Evolutionary conservation across 2,113 vertebrate species (phyloP), one percentile per base, ranked within the genome.

Genomic region (Tetraodon nigroviridis): DNA sequence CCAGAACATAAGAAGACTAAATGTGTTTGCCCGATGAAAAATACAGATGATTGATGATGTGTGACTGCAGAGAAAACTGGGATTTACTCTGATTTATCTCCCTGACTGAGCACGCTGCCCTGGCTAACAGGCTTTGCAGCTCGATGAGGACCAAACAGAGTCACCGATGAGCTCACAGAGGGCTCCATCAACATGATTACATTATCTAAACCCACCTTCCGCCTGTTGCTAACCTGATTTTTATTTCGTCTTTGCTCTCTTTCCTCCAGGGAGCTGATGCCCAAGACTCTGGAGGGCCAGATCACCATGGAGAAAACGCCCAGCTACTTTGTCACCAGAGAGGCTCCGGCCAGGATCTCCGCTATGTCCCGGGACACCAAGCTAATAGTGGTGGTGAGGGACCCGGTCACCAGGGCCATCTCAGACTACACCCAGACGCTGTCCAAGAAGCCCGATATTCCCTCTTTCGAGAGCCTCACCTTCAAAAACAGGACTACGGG

Each of bases 301-400:
- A 94, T 97, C 92, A 96, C 95, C 87, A 97, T 97, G 95, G 95
- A 98, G 90, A 97, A 98, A 86, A 97, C 95, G 3, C 95, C 95
- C 86, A 98, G 94, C 82, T 97, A 97, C 89, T 96, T 96, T 0
- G 93, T 98, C 74, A 96, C 94, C 27, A 89, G 91, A 73, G 94
- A 96, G 75, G 94, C 93, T 20, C 94, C 94, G 0, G 92, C 93
- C 5, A 90, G 95, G 79, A 96, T 98, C 85, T 89, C 92, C 4
- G 92, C 94, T 88, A 95, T 98, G 95, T 91, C 89, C 58, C 93
- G 86, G 82, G 90, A 87, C 88, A 96, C 93, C 45, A 96, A 94
- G 86, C 89, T 98, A 27, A 95, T 98, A 44, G 94, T 98, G 88
- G 95, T 98, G 76, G 95, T 98, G 81, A 88, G 95, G 50, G 95